These are phyloP conservation scores for Cheirogaleus medius DNA, from an alignment of 2,113 vertebrate genomes.

Conservation along the genomic window DNA sequence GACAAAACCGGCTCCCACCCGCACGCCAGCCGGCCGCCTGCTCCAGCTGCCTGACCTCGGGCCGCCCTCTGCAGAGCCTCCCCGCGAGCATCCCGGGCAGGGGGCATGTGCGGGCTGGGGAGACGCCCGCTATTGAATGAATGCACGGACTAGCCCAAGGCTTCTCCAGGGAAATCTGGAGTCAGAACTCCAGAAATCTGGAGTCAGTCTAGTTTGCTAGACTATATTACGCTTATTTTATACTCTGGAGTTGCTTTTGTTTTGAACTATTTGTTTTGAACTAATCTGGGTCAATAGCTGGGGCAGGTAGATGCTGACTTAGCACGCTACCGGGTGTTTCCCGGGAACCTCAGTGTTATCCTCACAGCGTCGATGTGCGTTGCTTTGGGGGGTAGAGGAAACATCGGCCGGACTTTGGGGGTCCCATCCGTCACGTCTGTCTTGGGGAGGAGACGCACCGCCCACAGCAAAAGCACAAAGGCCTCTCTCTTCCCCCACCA, in stretches of 20 bases:
- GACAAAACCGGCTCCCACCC: fast-evolving
- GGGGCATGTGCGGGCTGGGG: fast-evolving
- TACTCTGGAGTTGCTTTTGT: no score
- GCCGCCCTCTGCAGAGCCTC: neutral
- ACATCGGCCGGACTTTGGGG: neutral
- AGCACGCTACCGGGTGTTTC: fast-evolving
- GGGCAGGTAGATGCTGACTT: neutral
- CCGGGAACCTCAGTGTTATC: fast-evolving
- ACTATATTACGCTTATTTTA: no score
- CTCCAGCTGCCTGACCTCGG: no score
- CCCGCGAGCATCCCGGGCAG: neutral
- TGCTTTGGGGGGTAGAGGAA: neutral
- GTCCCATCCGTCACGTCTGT: no score
- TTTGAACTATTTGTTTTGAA: no score
- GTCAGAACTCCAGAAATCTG: no score
- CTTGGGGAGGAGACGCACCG: neutral
- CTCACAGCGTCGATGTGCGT: fast-evolving
- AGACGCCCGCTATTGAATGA: fast-evolving
- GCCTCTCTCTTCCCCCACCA: neutral
- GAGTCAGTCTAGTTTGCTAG: no score
- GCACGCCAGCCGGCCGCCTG: neutral
- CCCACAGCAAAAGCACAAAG: fast-evolving
- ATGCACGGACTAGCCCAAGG: fast-evolving
- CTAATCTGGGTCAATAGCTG: fast-evolving
- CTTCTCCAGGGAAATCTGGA: neutral